Evolutionary conservation across 2,797 vertebrate genomes (phyloP), one percentile per base, ranked within the genome.

Genomic region (Enteromius paludinosus): DNA sequence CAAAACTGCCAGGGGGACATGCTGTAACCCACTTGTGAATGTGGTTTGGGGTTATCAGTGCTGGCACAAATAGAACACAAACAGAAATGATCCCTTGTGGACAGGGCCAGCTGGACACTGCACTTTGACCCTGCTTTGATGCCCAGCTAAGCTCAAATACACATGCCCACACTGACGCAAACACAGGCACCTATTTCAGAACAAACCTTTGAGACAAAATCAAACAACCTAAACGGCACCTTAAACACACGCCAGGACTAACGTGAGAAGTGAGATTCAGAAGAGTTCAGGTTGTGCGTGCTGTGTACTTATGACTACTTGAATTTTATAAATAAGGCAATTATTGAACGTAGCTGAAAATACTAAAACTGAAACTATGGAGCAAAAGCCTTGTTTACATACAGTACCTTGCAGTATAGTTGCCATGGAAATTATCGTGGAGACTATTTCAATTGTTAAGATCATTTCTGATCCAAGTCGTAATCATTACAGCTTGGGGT

Each of bases 101-200:
- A 66, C 23, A 28, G 7, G 64, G 38, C 35, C 72, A 82, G 81
- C 72, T 82, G 73, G 72, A 69, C 38, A 33, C 49, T 59, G 72
- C 23, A 75, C 81, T 77, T 82, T 82, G 81, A 82, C 73, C 81
- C 64, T 33, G 20, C 49, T n/a, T 20, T 68, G 47, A 76, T 69
- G 59, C 49, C 38, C 30, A 56, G 47, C 17, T 28, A 76, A 45
- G 18, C 23, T 47, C 12, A 56, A 68, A 69, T 9, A 82, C 62
- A 54, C 56, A 17, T 38, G 20, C 56, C 18, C 5, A 33, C n/a
- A 75, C 49, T 18, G 25, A 69, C 3, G n/a, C 69, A 73, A 43
- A 72, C 38, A 47, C 35, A 52, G 12, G 23, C 43, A 6, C 38
- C n/a, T 6, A 30, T 43, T 79, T 72, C 41, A 64, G 17, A 64